A percentile compares a stretch with the other conserved stretches of the same genome.
Evolutionary conservation across 2,888 invertebrate genomes (phyloP).

Genomic region (Atrina japonica): DNA sequence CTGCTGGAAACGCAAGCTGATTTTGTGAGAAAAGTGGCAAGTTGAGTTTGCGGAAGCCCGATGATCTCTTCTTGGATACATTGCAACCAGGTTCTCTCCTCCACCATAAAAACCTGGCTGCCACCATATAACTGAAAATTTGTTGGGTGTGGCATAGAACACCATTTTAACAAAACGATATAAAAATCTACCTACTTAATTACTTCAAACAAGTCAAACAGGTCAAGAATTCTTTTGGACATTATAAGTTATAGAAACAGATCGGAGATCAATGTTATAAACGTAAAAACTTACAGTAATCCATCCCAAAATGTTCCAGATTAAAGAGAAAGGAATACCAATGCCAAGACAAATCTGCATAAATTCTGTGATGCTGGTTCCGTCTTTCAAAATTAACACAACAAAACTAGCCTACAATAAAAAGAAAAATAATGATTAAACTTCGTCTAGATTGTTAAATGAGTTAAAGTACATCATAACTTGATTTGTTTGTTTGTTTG

Average conservation of each 20-base stretch:
- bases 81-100: too few species aligned
- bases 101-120: background rate
- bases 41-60: too few species aligned
- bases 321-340: conserved; percentile 72
- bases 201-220: too few species aligned
- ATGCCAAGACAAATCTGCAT: conserved; percentile 67
- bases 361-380: conserved; percentile 55
- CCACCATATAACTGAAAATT: too few species aligned
- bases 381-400: conserved; percentile 69
- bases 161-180: too few species aligned
- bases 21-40: too few species aligned
- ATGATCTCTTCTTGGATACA: too few species aligned
- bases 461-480: background rate
- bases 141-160: too few species aligned
- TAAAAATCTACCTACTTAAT: too few species aligned
- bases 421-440: background rate
- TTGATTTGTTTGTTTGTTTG: too few species aligned
- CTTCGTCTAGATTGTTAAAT: background rate
- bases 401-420: conserved; percentile 73
- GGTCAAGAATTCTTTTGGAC: too few species aligned
- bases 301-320: conserved; percentile 72
- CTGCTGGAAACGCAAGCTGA: too few species aligned
- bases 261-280: background rate
- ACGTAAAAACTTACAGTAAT: conserved; percentile 61
- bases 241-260: background rate